Base-by-base conservation (phyloP, 2,113 vertebrate species). In the Zosterops borbonicus region DNA sequence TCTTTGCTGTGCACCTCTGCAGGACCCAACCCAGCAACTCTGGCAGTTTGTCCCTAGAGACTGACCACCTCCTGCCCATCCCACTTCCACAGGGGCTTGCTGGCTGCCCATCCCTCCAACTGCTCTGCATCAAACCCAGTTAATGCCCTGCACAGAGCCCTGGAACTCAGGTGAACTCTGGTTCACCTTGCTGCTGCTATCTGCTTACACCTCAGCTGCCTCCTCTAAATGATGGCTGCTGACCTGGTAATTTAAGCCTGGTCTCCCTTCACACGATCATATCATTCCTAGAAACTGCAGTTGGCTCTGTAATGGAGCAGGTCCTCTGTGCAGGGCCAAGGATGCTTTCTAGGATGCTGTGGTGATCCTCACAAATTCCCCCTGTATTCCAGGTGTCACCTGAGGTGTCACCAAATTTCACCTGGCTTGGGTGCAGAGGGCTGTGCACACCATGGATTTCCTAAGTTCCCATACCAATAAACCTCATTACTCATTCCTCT, bases 231-330 rank as follows among this genome's bases (percentile, higher is more conserved):
- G 25, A 67, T 46, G 42, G 60, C 87, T 85, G 56, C 31, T 89
- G 90, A 84, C 73, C 84, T 69, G 52, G 78, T 85, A 95, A 94
- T 56, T 74, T 47, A 89, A 95, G 24, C 59, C 73, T 46, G 31
- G 25, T 60, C 24, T 77, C 50, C 47, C 58, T 94, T 74, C 59
- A 64, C 59, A 29, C 25, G 27, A 47, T 87, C 59, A 21, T 70
- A 83, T 70, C 9, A 39, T 91, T 92, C 78, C 71, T 89, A 74
- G 83, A 87, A 90, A 74, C 15, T 37, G 41, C 70, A 70, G 35
- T 3, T 89, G 52, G 60, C 55, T 64, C 67, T 83, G 50, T 82
- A 76, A 87, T 1, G 5, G 67, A 95, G 77, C 42, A 89, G 35
- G 27, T 50, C 14, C 23, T 42, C 64, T 87, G 44, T 76, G 58